Base-by-base conservation (phyloP, 2,888 invertebrate species). In the Acrocyrtus sp. region DNA sequence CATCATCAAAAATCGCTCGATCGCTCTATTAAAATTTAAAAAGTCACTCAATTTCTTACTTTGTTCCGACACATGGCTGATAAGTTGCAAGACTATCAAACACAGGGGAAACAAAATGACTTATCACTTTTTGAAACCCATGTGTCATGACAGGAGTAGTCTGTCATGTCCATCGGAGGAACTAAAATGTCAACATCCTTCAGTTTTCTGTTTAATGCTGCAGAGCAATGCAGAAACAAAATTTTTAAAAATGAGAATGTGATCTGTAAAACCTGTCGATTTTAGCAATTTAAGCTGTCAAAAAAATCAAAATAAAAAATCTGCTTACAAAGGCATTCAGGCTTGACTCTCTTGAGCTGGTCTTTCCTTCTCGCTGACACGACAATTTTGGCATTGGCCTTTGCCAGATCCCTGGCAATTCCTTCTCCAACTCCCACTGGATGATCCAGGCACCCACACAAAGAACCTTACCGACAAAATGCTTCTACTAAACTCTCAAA, bases 71-170 rank as follows among this genome's bases (percentile, higher is more conserved):
- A n/a, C n/a, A n/a, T n/a, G n/a, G n/a, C n/a, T n/a, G n/a, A n/a
- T n/a, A 39, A 12, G 6, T 39, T 12, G 6, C 8, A 12, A 34
- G n/a, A 17, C 34, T 83, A 87, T 87, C 81, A 84, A 84, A 48
- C 90, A n/a, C n/a, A n/a, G n/a, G n/a, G n/a, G n/a, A n/a, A n/a
- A n/a, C 91, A 83, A 92, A 93, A 82, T 90, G 88, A 29, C 87
- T 83, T 0, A 92, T 82, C 1, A 92, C 90, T 62, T 85, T 83
- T 54, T 89, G 85, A 34, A 92, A 88, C 29, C 87, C 85, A 27
- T 85, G 82, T 81, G n/a, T 89, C 85, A 82, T 94, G 93, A 12
- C 84, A 84, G 0, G 87, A 84, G 26, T 88, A 82, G 21, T 90
- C 85, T 5, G 88, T 83, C 78, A 93, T 85, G 83, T 93, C 92